These are phyloP conservation scores for Caenorhabditis sinica DNA, from an alignment of 2,888 invertebrate species.

Conservation along the genomic window DNA sequence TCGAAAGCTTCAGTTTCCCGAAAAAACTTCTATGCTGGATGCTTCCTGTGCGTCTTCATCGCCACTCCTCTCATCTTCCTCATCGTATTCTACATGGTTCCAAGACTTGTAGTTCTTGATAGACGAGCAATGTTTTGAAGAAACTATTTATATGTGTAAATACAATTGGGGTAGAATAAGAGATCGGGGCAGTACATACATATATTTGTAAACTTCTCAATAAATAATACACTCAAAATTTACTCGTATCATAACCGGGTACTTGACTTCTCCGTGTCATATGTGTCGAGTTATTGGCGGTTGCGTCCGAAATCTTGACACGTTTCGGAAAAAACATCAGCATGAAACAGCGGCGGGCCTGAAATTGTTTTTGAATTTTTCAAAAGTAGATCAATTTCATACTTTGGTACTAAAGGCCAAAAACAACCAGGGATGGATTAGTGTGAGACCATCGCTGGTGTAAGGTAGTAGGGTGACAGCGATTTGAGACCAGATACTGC, in stretches of 20 bases:
- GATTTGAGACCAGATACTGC: conserved; percentile 31
- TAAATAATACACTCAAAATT: conserved; percentile 10
- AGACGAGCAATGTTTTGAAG: conserved; percentile 5
- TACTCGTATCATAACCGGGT: not conserved
- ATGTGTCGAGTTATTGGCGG: conserved; percentile 32
- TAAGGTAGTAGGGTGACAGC: conserved; percentile 48
- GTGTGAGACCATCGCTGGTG: conserved; percentile 53
- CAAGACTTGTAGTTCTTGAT: conserved; percentile 45
- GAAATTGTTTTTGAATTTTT: not conserved
- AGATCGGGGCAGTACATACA: too few relatives aligned
- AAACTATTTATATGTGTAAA: not conserved
- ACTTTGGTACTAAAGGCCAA: conserved; percentile 46
- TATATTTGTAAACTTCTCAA: not conserved
- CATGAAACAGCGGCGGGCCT: conserved; percentile 39
- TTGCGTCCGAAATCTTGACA: not conserved
- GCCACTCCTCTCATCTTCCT: conserved; percentile 52
- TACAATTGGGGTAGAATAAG: not conserved
- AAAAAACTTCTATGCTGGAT: conserved; percentile 33
- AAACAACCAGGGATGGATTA: conserved; percentile 54
- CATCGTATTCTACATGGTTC: conserved; percentile 63
- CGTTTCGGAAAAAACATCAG: conserved; percentile 36
- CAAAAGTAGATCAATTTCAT: not conserved
- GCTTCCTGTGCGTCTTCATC: conserved; percentile 54
- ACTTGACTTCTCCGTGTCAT: conserved; percentile 9
- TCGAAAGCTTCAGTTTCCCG: conserved; percentile 19